These are phyloP conservation scores for Osmerus eperlanus DNA, from an alignment of 2,113 vertebrate species.

Conservation along the genomic window DNA sequence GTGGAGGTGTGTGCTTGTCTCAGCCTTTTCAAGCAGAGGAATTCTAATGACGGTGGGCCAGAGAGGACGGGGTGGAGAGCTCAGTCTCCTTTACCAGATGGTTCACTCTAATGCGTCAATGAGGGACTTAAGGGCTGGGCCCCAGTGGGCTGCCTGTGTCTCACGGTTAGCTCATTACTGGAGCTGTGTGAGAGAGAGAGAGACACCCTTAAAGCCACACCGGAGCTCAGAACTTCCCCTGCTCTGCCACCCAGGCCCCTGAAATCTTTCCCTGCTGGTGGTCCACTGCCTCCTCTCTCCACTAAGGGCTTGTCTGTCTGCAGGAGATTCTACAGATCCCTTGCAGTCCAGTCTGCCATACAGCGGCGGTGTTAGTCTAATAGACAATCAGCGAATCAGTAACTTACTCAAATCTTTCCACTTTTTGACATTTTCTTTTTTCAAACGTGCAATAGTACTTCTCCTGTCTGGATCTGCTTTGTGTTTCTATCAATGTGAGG, in stretches of 20 bases:
- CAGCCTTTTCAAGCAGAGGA: constrained; percentile 56
- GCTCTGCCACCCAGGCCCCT: neutral
- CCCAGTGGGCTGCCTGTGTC: constrained; percentile 3
- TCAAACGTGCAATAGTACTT: no score
- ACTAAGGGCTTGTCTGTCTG: neutral
- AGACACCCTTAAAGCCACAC: constrained; percentile 13
- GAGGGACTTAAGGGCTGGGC: constrained; percentile 25
- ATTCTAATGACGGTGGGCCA: constrained; percentile 52
- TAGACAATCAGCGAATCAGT: no score
- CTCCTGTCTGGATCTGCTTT: no score
- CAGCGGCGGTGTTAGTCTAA: no score
- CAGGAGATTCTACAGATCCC: neutral
- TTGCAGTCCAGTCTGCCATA: no score
- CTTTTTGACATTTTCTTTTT: no score
- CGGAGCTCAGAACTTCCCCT: constrained; percentile 17
- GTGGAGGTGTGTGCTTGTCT: constrained; percentile 41
- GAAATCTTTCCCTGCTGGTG: neutral
- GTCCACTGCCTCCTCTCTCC: neutral
- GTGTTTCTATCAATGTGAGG: no score
- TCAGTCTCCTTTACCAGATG: constrained; percentile 51
- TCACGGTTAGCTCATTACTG: constrained; percentile 42
- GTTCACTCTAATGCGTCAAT: constrained; percentile 29
- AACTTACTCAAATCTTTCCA: no score
- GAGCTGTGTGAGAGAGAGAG: constrained; percentile 54
- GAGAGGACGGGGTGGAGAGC: constrained; percentile 39